Conservation (phyloP, 2,888 invertebrate species). For the Rotaria macrura region DNA sequence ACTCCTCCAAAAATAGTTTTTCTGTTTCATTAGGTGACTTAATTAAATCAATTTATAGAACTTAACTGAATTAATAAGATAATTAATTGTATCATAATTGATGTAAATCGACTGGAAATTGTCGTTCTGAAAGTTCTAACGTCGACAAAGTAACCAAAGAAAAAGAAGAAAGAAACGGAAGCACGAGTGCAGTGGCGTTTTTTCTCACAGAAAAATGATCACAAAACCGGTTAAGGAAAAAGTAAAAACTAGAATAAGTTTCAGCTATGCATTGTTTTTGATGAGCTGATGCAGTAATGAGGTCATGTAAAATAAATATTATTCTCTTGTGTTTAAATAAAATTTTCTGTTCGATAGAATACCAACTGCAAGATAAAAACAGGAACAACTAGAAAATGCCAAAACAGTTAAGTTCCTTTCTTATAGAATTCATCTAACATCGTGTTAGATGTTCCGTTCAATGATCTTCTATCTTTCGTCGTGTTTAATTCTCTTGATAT, state of each 20-base stretch:
- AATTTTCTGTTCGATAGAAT: no score
- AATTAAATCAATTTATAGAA: no score
- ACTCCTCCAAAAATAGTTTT: no score
- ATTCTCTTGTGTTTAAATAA: no score
- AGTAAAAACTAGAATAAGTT: not conserved
- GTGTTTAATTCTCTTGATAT: not conserved
- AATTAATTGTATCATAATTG: not conserved
- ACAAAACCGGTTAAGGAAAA: no score
- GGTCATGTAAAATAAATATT: no score
- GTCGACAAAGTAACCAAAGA: not conserved
- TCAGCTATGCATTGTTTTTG: not conserved
- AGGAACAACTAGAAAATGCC: no score
- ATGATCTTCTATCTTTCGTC: not conserved
- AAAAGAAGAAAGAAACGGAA: not conserved
- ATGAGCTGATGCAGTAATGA: not conserved
- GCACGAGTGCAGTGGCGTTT: not conserved
- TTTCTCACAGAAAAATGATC: not conserved
- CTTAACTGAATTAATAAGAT: not conserved
- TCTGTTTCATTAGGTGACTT: no score
- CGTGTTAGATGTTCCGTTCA: not conserved
- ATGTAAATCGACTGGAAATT: not conserved
- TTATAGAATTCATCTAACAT: no score
- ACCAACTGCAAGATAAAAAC: no score
- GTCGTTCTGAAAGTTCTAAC: not conserved
- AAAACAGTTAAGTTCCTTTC: no score